Base-by-base conservation (phyloP, 1,140 invertebrate species). In the Dreissena polymorpha region DNA sequence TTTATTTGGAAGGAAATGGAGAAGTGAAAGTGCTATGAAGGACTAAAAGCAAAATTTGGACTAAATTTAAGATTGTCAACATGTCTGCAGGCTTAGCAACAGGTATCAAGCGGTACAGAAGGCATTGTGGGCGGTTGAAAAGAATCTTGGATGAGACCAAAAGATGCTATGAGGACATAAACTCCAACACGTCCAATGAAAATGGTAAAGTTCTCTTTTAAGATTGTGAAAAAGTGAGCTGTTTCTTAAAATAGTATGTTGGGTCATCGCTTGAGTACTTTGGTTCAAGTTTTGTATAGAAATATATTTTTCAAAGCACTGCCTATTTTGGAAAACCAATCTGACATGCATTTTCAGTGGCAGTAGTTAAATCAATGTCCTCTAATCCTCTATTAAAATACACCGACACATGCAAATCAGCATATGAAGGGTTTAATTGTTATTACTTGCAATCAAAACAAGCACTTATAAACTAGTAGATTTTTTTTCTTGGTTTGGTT, bases 91-190 rank as follows among this genome's bases (percentile, higher is more conserved):
- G 72, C 21, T 50, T 88, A 16, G 71, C 77, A 25, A 63, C 85
- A 10, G 84, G 84, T 60, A 64, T 88, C 39, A 86, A 83, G 69
- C 63, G 85, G 27, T 88, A 85, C 49, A 84, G 84, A 71, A 85
- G 72, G 13, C 85, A 85, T 75, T 82, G 85, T 0, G 82, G 83
- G 64, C 73, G 87, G 18, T 69, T 86, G 14, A 71, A 86, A 27
- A 49, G 64, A 13, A 88, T 88, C 71, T 76, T 88, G 65, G 81
- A 80, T 55, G 87, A 88, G 18, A 88, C 87, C 10, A 88, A 86
- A 76, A 23, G 87, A 27, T 86, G 85, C 73, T 86, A 86, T 86
- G 84, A 88, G 68, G 85, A 88, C 55, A 88, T 88, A 27, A 86
- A 86, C 57, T 85, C 86, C 72, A 65, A 75, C 68, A 84, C 85